Evolutionary conservation across 2,888 invertebrate genomes (phyloP), one percentile per base, ranked within the genome.

Genomic region (Kryphioiulus occultus): DNA sequence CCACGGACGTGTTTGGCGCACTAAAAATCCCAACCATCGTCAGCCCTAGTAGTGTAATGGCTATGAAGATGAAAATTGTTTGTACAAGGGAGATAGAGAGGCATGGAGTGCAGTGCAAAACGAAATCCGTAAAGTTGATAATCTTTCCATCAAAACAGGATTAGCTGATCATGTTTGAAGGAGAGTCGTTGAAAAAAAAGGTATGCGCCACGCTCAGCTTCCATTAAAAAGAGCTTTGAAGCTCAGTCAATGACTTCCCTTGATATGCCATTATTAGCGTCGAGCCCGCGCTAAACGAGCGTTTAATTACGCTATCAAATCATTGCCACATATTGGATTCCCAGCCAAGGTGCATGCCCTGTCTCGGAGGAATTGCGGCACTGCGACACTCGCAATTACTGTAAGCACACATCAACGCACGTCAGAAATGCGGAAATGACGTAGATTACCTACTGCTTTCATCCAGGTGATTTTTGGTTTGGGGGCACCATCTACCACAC

Each of bases 401-500:
- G 26, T 22, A 3, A 68, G 68, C 68, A 68, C 68, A 68, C 68
- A 68, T 68, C 22, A 26, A 68, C 26, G 68, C 68, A 68, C 68
- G 68, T 22, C 68, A 68, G 68, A 68, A 68, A 68, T 22, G 85
- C 85, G 59, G 44, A 39, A 59, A 88, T 86, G 82, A 39, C 88
- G 82, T 87, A 87, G 87, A 87, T 89, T 90, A 92, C 92, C 92
- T 89, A 89, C 89, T 42, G 91, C 91, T 89, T 91, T 91, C 88
- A 91, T 91, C 92, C 92, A 92, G 12, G 90, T 90, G 53, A 92
- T 90, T 22, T 88, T 89, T 5, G 92, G 92, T 44, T 90, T 89
- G 0, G 92, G 92, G 30, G 91, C 91, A 9, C 92, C 92, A 32
- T 90, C 90, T 5, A 91, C 91, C 89, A 90, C 90, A 88, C 92